Percentiles rank a stretch among this genome's conserved stretches.
These are phyloP conservation scores for Phylloscopus trochilus DNA, from an alignment of 2,113 vertebrate genomes.

Conservation along the genomic window DNA sequence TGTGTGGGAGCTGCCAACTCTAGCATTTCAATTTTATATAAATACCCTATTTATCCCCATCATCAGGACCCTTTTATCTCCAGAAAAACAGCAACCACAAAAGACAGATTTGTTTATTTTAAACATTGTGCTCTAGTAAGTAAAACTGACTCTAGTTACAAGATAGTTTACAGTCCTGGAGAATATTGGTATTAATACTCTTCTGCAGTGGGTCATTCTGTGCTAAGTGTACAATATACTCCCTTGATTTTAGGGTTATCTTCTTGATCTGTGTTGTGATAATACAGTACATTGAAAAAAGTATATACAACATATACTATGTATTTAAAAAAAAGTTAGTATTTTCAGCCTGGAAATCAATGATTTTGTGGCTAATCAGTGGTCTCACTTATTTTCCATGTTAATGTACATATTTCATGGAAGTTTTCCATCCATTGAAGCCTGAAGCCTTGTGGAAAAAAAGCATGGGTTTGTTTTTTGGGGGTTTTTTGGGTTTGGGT, in stretches of 20 bases:
- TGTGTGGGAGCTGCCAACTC: background rate
- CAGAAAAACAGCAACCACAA: background rate
- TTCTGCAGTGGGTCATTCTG: background rate
- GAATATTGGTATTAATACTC: background rate
- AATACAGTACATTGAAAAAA: background rate
- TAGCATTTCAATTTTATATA: background rate
- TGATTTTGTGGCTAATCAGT: background rate
- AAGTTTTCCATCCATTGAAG: background rate
- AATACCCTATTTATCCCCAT: background rate
- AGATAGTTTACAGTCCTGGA: background rate
- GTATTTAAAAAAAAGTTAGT: background rate
- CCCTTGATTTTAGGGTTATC: background rate
- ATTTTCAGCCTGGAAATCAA: background rate
- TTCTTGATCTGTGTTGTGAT: background rate
- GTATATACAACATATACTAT: background rate
- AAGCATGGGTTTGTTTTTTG: background rate
- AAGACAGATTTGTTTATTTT: background rate
- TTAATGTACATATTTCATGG: background rate
- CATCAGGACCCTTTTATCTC: background rate
- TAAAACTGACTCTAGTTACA: background rate
- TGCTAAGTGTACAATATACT: background rate
- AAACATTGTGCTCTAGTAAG: background rate
- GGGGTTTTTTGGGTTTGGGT: no score
- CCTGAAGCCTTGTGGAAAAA: background rate
- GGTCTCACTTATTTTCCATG: background rate